Evolutionary conservation across 2,888 invertebrate species (phyloP), one percentile per base, ranked within the genome.

Genomic region (Mongoloraphidia duomilia): DNA sequence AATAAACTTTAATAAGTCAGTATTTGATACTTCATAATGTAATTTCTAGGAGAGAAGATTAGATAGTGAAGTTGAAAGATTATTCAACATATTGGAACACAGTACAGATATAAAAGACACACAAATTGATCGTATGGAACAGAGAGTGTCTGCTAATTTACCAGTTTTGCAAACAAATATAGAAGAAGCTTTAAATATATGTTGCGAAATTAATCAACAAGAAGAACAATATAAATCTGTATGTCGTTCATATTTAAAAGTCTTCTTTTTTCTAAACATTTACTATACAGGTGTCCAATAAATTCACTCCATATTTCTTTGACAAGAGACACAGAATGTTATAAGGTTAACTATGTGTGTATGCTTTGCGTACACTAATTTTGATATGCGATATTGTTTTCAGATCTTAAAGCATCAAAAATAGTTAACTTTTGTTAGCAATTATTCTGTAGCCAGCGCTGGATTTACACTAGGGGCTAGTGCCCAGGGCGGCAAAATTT

Each of bases 71-170:
- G 81, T 88, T 3, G 84, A 84, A 60, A 76, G 79, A 56, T 71
- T 92, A 49, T 87, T 90, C 65, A 75, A 78, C 55, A 77, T 84
- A 47, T 72, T 88, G 38, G 86, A 89, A 65, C 79, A 79, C 58
- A 73, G 84, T 10, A 83, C 84, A 2, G 86, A 89, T 55, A 74
- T 90, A 17, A 84, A 80, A 61, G 83, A 86, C 60, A 80, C 77
- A 49, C 79, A 86, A 62, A 71, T 84, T 8, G 80, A 81, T 37
- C 77, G 77, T 56, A 76, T 82, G n/a, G 74, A 76, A 52, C 74
- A 77, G 53, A 67, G 75, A 50, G 76, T 77, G 39, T 75, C 78
- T 60, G 68, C 70, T 50, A 75, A 77, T 56, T 64, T 85, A 46
- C 76, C 80, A 4, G 72, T 76, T 47, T 63, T 83, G 35, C 74